Base-by-base conservation (phyloP, 2,888 invertebrate species). In the Acholoe squamosa region DNA sequence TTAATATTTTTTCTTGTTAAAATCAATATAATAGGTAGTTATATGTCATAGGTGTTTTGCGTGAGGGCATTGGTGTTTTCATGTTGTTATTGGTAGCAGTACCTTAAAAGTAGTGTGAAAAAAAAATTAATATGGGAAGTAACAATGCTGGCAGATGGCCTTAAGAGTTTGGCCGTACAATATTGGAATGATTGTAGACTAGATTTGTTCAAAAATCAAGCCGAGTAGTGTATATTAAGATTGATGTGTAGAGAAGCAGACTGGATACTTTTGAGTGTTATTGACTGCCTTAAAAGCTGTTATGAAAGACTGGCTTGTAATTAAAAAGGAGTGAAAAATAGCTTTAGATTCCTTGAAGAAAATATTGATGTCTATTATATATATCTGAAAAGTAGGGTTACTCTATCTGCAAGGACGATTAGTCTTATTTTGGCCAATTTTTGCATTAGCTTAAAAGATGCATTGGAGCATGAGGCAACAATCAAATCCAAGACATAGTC, bases 391-490 rank as follows among this genome's bases (percentile, higher is more conserved):
- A 43, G 43, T 43, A 43, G 43, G 43, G 5, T 43, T 43, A 43
- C 43, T 43, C 43, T 43, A 7, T 43, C 43, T 3, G 5, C 43
- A 43, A 43, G 43, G 10, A 3, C 43, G 54, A 54, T n/a, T 19
- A n/a, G 61, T 61, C 19, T 19, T 61, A 61, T 7, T 61, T 71
- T 25, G 61, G 28, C 71, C 28, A 3, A 71, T 5, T 3, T 71
- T 71, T 71, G 71, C 71, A n/a, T n/a, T 71, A 71, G 71, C 71
- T 71, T 71, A 28, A 25, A 71, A 43, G 43, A 71, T 71, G 71
- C 3, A 71, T 28, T 25, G 25, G 28, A 61, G 19, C 61, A 61
- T 12, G 19, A 71, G 71, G 28, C 19, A 71, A 71, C 71, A 25
- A 71, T 16, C 12, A n/a, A 71, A 28, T 71, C 19, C 14, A 28